Conservation (phyloP, 2,888 invertebrate genomes). For the Phoenoteleia sp. region DNA sequence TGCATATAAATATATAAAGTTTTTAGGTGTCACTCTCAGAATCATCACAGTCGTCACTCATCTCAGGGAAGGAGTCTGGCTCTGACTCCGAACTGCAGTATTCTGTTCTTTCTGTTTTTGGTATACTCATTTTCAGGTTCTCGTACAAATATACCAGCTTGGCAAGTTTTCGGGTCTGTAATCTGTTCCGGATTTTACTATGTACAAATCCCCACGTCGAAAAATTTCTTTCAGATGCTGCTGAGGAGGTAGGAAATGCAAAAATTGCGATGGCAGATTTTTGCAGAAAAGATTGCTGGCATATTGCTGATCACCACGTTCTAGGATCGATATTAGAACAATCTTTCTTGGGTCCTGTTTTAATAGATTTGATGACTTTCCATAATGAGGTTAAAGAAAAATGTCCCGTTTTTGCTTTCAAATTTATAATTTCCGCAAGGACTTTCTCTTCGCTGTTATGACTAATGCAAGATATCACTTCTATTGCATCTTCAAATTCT, state of each 20-base stretch:
- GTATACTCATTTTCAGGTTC: not conserved
- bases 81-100: not conserved
- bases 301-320: constrained; percentile 32
- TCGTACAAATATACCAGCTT: constrained; percentile 35
- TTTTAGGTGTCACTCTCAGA: too few species aligned
- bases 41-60: too few species aligned
- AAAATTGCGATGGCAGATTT: constrained; percentile 22
- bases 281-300: constrained; percentile 15
- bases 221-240: constrained; percentile 33
- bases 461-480: constrained; percentile 19
- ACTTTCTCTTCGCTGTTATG: not conserved
- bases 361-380: constrained; percentile 7
- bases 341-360: constrained; percentile 26
- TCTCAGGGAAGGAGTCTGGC: too few species aligned
- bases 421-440: constrained; percentile 21
- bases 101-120: too few species aligned
- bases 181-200: constrained; percentile 10
- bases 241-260: constrained; percentile 33
- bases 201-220: constrained; percentile 28
- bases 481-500: constrained; percentile 11
- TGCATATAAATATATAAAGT: too few species aligned
- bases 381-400: constrained; percentile 14
- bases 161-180: constrained; percentile 6
- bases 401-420: constrained; percentile 18
- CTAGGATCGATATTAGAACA: constrained; percentile 8